Conservation (phyloP, 1,140 invertebrate species). For the Drosophila paulistorum region DNA sequence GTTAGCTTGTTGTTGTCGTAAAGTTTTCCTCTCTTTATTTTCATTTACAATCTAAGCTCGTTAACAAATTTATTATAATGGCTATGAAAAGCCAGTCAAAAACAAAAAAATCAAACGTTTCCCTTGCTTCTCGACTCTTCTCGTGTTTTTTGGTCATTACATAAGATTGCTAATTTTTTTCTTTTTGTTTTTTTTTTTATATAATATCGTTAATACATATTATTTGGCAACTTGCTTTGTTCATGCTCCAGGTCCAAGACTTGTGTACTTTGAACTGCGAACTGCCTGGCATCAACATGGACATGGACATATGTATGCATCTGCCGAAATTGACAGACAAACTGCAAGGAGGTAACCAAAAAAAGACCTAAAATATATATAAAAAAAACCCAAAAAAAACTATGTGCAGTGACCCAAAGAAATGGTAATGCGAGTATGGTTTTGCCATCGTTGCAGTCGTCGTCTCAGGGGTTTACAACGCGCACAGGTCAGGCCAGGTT, state of each 20-base stretch:
- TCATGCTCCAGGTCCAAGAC: conserved; percentile 36
- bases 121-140: conserved; percentile 13
- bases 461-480: conserved; percentile 43
- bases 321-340: conserved; percentile 64
- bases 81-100: not conserved
- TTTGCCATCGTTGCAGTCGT: conserved; percentile 32
- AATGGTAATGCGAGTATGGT: conserved; percentile 71
- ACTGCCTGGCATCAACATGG: conserved; percentile 70
- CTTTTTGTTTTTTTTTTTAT: conserved; percentile 57
- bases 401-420: conserved; percentile 77
- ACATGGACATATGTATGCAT: conserved; percentile 69
- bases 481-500: conserved; percentile 41
- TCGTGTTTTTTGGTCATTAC: conserved; percentile 70
- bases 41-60: conserved; percentile 38
- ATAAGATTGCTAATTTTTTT: conserved; percentile 74
- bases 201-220: conserved; percentile 82
- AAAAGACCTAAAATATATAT: conserved; percentile 2
- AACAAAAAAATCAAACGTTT: not conserved
- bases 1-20: conserved; percentile 8
- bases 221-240: conserved; percentile 73
- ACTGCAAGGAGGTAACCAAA: conserved; percentile 9
- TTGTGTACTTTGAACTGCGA: conserved; percentile 78
- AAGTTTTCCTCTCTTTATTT: conserved; percentile 9
- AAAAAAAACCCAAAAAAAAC: conserved; percentile 1
- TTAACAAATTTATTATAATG: conserved; percentile 76